Evolutionary conservation across 2,888 invertebrate species (phyloP).

Genomic region (Trachelus stipa): DNA sequence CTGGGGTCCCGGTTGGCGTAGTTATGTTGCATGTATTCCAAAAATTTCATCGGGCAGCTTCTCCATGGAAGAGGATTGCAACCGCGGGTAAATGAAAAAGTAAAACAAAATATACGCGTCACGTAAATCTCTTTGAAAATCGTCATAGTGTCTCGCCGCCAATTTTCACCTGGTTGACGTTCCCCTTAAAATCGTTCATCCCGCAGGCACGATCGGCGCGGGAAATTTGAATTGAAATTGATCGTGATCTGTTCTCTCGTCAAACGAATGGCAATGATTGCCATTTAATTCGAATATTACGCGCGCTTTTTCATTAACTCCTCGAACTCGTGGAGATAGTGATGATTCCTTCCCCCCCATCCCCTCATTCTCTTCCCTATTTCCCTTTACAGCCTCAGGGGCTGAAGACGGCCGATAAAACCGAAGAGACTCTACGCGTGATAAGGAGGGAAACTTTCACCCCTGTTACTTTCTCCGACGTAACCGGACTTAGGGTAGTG

Average conservation of each 20-base stretch:
- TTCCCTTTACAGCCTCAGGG: conserved; percentile 22
- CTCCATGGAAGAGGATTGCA: background rate
- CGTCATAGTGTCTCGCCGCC: background rate
- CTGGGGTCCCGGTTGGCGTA: conserved; percentile 23
- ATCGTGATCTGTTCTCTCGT: background rate
- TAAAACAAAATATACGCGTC: background rate
- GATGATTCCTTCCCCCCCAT: background rate
- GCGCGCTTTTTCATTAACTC: conserved; percentile 15
- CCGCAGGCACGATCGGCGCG: background rate
- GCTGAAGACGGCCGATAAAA: conserved; percentile 18
- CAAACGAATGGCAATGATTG: background rate
- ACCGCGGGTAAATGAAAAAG: background rate
- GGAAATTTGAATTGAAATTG: background rate
- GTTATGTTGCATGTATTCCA: conserved; percentile 27
- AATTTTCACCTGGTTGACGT: background rate
- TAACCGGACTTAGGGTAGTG: background rate
- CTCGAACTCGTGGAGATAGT: background rate
- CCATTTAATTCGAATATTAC: conserved; percentile 19
- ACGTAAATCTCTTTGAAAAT: background rate
- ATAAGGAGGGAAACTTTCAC: background rate
- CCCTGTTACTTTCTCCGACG: background rate
- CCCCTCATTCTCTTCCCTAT: background rate
- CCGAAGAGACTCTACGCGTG: background rate
- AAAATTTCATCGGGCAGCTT: background rate
- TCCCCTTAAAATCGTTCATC: background rate